A percentile compares a stretch with the other conserved stretches of the same genome.
Evolutionary conservation across 2,113 vertebrate species (phyloP).

Genomic region (Misgurnus anguillicaudatus): DNA sequence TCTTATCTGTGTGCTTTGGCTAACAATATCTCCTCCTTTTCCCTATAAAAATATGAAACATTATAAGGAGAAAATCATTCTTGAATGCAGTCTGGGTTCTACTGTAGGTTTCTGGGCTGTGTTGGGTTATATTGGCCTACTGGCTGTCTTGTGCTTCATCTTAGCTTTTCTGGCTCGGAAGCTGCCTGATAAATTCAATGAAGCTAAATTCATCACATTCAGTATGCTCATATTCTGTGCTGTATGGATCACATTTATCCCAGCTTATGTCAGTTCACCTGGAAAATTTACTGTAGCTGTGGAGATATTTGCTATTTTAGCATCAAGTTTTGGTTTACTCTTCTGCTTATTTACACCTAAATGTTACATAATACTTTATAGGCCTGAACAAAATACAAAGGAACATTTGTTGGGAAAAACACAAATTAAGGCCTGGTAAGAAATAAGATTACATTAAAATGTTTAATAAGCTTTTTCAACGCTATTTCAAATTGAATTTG

Average conservation of each 20-base stretch:
- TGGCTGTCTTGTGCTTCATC: slow-evolving; percentile 62
- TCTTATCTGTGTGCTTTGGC: slow-evolving; percentile 66
- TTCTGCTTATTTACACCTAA: slow-evolving; percentile 63
- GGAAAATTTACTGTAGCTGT: slow-evolving; percentile 23
- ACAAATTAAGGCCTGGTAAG: background rate
- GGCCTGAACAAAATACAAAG: slow-evolving; percentile 67
- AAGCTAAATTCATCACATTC: slow-evolving; percentile 22
- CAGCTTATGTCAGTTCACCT: slow-evolving; percentile 7
- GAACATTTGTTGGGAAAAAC: slow-evolving; percentile 64
- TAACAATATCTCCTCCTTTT: slow-evolving; percentile 4
- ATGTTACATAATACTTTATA: slow-evolving; percentile 64
- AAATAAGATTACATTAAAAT: no score
- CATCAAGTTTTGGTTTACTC: background rate
- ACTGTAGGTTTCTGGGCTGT: slow-evolving; percentile 5
- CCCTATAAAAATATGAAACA: slow-evolving; percentile 27
- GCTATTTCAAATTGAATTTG: no score
- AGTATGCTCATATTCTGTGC: slow-evolving; percentile 22
- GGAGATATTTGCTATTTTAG: slow-evolving; percentile 8
- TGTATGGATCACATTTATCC: slow-evolving; percentile 12
- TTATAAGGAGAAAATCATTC: slow-evolving; percentile 59
- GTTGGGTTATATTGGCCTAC: slow-evolving; percentile 53
- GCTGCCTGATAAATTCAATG: slow-evolving; percentile 1
- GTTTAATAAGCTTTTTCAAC: no score
- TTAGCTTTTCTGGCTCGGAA: background rate
- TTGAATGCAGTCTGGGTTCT: slow-evolving; percentile 52